Conservation (phyloP, 2,113 vertebrate species). For the Pomatorhinus ruficollis region DNA sequence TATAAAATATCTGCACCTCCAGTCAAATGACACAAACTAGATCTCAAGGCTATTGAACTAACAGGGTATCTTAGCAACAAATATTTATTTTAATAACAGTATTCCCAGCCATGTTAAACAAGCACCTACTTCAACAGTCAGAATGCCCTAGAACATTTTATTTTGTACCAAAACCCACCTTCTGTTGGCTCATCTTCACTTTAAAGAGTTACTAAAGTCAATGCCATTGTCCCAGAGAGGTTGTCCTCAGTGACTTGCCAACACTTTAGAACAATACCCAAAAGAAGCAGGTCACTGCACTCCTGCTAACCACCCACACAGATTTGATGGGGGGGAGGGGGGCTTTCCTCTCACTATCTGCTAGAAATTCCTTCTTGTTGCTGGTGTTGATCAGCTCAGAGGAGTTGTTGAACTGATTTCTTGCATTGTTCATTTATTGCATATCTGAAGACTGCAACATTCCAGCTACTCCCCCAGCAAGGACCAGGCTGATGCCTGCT, state of each 20-base stretch:
- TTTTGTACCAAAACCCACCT: background rate
- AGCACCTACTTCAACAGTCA: background rate
- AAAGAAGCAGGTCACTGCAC: background rate
- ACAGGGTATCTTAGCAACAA: constrained; percentile 59
- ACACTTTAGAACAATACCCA: background rate
- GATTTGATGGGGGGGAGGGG: rapidly evolving
- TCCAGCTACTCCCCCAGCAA: background rate
- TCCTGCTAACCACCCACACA: background rate
- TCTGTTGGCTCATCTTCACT: background rate
- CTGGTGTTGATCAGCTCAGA: background rate
- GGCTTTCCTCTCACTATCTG: background rate
- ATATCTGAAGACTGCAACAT: background rate
- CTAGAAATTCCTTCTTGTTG: background rate
- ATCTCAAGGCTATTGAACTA: constrained; percentile 36
- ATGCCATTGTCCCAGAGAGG: background rate
- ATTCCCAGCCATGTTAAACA: constrained; percentile 41
- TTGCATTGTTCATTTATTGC: background rate
- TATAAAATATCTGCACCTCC: constrained; percentile 19
- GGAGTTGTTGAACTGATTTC: background rate
- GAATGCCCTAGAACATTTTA: background rate
- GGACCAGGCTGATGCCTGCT: background rate
- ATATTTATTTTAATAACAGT: constrained; percentile 52
- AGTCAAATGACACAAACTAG: constrained; percentile 16
- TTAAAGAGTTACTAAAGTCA: background rate
- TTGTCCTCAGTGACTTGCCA: background rate